phyloP scores from a whole-genome alignment of 1,140 invertebrate species.

The Mamestra configurata region DNA sequence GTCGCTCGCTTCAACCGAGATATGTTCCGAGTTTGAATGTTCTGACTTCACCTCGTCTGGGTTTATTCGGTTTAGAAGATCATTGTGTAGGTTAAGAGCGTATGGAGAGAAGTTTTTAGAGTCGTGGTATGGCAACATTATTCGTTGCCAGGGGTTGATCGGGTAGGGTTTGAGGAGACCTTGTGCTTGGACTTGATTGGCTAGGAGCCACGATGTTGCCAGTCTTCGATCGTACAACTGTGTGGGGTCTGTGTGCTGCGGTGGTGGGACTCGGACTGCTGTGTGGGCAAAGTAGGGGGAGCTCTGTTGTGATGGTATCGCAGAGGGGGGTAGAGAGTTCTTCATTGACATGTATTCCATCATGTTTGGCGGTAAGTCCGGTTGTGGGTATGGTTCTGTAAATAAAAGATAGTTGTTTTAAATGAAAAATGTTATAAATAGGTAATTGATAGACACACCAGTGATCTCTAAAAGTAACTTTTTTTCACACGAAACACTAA shows the following conservation, averaged over 20 bases:
- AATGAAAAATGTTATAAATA: no score
- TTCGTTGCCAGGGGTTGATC: constrained; percentile 87
- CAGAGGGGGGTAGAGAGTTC: constrained; percentile 66
- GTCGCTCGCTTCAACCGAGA: constrained; percentile 89
- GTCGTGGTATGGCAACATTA: constrained; percentile 87
- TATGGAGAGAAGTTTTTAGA: constrained; percentile 81
- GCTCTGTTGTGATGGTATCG: constrained; percentile 70
- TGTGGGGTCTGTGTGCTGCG: constrained; percentile 68
- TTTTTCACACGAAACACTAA: no score
- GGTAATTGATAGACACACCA: no score
- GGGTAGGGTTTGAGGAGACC: constrained; percentile 82
- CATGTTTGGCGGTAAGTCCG: constrained; percentile 78
- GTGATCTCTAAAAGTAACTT: no score
- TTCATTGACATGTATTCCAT: constrained; percentile 84
- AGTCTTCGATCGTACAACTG: constrained; percentile 86
- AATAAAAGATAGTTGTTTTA: constrained; percentile 57
- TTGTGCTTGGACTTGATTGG: constrained; percentile 85
- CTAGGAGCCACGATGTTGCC: constrained; percentile 88
- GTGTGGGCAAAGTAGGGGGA: constrained; percentile 84
- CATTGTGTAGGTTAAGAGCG: constrained; percentile 74
- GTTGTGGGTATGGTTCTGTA: constrained; percentile 81
- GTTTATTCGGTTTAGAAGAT: constrained; percentile 77
- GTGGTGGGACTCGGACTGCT: constrained; percentile 74
- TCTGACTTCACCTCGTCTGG: constrained; percentile 84
- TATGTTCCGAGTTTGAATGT: constrained; percentile 80